Evolutionary conservation across 2,797 vertebrate species (phyloP).

Genomic region (Graptemys geographica): DNA sequence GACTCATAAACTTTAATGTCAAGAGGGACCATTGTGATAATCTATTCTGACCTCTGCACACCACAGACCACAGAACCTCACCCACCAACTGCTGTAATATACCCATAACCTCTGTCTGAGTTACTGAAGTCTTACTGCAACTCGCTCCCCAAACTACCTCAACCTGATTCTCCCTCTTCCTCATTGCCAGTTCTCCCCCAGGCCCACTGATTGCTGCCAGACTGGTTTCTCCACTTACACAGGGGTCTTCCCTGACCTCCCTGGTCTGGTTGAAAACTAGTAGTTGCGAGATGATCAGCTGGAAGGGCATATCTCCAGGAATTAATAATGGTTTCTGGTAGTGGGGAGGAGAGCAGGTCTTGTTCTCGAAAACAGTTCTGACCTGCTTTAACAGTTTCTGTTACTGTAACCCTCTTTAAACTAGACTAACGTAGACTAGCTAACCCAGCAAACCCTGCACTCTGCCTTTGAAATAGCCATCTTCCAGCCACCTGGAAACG

Average conservation of each 20-base stretch:
- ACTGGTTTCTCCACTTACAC: not conserved
- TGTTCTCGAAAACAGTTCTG: not conserved
- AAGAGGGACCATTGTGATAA: not conserved
- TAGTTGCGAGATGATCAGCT: not conserved
- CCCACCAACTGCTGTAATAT: not conserved
- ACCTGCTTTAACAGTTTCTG: not conserved
- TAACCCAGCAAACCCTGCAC: not conserved
- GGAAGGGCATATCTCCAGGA: not conserved
- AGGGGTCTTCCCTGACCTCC: accelerated
- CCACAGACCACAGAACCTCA: not conserved
- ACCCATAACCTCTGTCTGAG: not conserved
- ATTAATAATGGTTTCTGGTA: not conserved
- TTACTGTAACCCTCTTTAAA: not conserved
- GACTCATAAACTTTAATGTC: not conserved
- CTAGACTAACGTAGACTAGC: not conserved
- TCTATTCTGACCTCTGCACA: not conserved
- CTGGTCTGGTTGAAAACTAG: not conserved
- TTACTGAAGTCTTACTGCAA: not conserved
- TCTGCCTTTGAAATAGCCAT: not conserved
- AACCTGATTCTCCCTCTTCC: not conserved
- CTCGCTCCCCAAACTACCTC: not conserved
- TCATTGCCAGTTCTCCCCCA: not conserved
- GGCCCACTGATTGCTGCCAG: not conserved
- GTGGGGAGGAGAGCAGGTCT: not conserved
- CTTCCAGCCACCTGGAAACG: not conserved